phyloP scores from a whole-genome alignment of 1,140 invertebrate genomes.

The Polypedilum pembai region DNA sequence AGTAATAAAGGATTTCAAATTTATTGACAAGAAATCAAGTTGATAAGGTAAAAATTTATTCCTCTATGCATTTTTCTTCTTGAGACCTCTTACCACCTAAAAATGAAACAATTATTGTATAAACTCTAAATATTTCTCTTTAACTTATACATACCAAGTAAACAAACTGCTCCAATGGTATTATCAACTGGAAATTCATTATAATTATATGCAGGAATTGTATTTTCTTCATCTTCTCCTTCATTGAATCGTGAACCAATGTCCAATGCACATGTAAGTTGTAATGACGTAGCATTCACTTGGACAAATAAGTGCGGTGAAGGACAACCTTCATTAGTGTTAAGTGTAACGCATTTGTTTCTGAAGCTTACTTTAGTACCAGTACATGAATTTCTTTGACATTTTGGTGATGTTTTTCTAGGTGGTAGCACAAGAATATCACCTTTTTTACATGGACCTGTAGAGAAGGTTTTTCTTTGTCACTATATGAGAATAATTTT shows the following conservation, averaged over 20 bases:
- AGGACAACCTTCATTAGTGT: background rate
- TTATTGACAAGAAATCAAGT: background rate
- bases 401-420: background rate
- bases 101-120: too few relatives aligned
- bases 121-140: too few relatives aligned
- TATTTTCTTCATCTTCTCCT: slow-evolving; percentile 29
- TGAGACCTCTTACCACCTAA: slow-evolving; percentile 30
- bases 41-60: background rate
- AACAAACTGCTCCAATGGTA: background rate
- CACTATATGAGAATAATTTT: background rate
- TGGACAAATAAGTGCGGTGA: slow-evolving; percentile 36
- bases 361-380: background rate
- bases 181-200: slow-evolving; percentile 15
- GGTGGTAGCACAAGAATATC: background rate
- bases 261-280: slow-evolving; percentile 43
- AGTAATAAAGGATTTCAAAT: background rate
- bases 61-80: slow-evolving; percentile 29
- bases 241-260: slow-evolving; percentile 36
- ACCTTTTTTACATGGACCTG: background rate
- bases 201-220: background rate
- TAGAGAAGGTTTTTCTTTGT: background rate
- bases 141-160: too few relatives aligned
- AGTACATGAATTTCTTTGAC: background rate
- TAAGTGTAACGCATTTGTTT: background rate
- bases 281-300: slow-evolving; percentile 46